Evolutionary conservation across 2,113 vertebrate genomes (phyloP), one percentile per base, ranked within the genome.

Genomic region (Gulo gulo): DNA sequence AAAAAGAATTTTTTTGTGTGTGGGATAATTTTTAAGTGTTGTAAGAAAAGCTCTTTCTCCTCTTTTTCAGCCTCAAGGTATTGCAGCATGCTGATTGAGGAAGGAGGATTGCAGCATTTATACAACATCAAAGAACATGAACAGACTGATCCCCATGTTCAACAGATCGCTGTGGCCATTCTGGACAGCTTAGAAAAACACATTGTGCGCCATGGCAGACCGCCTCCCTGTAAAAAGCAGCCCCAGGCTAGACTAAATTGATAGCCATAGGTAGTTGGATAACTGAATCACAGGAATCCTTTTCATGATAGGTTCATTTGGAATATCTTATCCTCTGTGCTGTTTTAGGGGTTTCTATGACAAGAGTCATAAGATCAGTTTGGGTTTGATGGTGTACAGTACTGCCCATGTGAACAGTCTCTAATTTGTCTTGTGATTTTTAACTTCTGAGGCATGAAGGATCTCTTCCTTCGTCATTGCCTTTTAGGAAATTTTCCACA

Each of bases 1-100:
- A 93, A 91, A 82, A 31, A 52, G 16, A 93, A 78, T 8, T 73
- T 57, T 69, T 80, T 85, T 80, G 15, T 81, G n/a, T 91, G 47
- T 57, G 55, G 55, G 20, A 47, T 91, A 86, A 86, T 74, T 81
- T 84, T 81, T 50, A 82, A 73, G 39, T 82, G 2, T 85, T 95
- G 85, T 95, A 88, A 94, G 61, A 87, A 80, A 79, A 84, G 42
- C 16, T 91, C 0, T 84, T 92, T 95, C 31, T 94, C 7, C 1
- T 86, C 31, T 98, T 98, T 57, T 98, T 57, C 98, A 99, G 99
- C 99, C 3, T 97, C 99, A 87, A 99, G 99, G 7, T 99, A 99
- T 97, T 99, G 99, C 99, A 99, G 99, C 98, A 99, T 99, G 99
- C 96, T 99, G 98, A 98, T 99, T 98, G 99, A 99, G 98, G 99